A percentile compares a stretch with the other conserved stretches of the same genome.
phyloP scores from a whole-genome alignment of 2,888 invertebrate genomes.

The Odontomyia ornata region DNA sequence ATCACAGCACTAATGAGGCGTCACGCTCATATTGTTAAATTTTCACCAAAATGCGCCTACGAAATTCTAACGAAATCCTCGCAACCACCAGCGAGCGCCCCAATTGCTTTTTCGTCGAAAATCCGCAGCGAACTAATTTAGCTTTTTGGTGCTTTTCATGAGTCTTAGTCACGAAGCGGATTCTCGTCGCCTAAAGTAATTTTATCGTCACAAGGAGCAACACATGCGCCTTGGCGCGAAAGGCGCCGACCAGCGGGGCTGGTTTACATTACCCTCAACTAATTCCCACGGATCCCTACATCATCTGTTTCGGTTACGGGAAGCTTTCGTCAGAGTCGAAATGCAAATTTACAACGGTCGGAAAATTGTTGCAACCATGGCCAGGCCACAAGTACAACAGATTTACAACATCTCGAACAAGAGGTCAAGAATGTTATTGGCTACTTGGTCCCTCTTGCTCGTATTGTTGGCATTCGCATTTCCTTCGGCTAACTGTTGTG shows the following conservation, averaged over 20 bases:
- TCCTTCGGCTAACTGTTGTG: too few relatives aligned
- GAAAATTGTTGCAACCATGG: too few relatives aligned
- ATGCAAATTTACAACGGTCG: too few relatives aligned
- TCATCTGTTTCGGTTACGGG: background rate
- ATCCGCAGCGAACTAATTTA: slow-evolving; percentile 53
- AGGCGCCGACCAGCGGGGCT: background rate
- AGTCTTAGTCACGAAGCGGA: slow-evolving; percentile 35
- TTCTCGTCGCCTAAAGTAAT: slow-evolving; percentile 17
- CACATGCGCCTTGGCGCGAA: slow-evolving; percentile 44
- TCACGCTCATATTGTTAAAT: slow-evolving; percentile 4
- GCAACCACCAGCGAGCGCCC: slow-evolving; percentile 13
- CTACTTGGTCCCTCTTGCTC: too few relatives aligned
- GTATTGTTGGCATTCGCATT: too few relatives aligned
- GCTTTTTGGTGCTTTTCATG: slow-evolving; percentile 45
- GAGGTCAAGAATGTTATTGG: too few relatives aligned
- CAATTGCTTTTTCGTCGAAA: slow-evolving; percentile 52
- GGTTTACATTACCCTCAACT: slow-evolving; percentile 23
- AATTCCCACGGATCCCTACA: background rate
- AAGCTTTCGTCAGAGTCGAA: background rate
- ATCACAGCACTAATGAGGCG: background rate
- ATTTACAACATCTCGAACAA: too few relatives aligned
- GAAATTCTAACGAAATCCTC: slow-evolving; percentile 29
- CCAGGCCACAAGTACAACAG: too few relatives aligned
- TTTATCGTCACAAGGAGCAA: slow-evolving; percentile 41
- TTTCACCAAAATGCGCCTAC: slow-evolving; percentile 37